Base-by-base conservation (phyloP, 2,113 vertebrate genomes). In the Apaloderma vittatum region DNA sequence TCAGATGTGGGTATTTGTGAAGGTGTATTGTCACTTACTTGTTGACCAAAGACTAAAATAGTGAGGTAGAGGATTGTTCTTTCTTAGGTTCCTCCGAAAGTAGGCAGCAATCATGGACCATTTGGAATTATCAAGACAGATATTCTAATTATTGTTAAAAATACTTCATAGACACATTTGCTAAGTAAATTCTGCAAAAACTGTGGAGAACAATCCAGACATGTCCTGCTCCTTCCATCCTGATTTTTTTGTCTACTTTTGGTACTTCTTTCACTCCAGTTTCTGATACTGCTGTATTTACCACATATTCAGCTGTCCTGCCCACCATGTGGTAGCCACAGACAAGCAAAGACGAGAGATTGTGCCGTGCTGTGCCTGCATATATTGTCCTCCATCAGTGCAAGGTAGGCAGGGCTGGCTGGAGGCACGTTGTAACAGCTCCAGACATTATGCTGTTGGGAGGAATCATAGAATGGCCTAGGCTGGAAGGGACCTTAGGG, bases 1-100 rank as follows among this genome's bases (percentile, higher is more conserved):
- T 49, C 1, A 0, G 22, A 48, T 34, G 15, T 0, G 2, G 5
- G 0, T 4, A 6, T 14, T 73, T 75, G 22, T 48, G 67, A 70
- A 1, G 1, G 23, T 72, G 43, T 9, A 6, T 6, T 23, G 20
- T 37, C 45, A 70, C 29, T 84, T 65, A 43, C 9, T 48, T 43
- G 18, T 32, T 78, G 65, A 55, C 34, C 61, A 83, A 40, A 8
- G 58, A 27, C 32, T 78, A 15, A 46, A 77, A n/a, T 6, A 37
- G 13, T 18, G 59, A 62, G 36, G 11, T 19, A 79, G 40, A 52
- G 5, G 45, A 58, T 58, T 55, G 37, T 7, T 55, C 10, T 9
- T 34, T 36, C 29, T 45, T 30, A 20, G 8, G 18, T 49, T 77
- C 36, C n/a, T 73, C 37, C 34, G 51, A 66, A 77, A 85, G 36